Conservation (phyloP, 2,113 vertebrate species). For the Tamias sibiricus region DNA sequence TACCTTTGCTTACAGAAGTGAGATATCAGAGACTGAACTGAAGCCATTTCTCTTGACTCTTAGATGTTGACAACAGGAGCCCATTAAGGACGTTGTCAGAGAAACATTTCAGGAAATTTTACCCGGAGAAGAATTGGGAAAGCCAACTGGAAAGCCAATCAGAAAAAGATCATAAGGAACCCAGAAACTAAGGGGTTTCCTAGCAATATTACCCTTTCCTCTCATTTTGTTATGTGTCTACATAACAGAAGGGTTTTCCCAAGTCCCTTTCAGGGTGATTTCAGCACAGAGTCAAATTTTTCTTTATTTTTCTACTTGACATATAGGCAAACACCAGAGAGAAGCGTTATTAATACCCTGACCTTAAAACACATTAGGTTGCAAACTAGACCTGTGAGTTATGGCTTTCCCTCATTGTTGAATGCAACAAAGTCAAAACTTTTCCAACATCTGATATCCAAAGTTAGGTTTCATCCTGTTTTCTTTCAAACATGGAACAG, state of each 20-base stretch:
- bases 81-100: neutral
- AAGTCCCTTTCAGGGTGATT: neutral
- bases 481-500: slow-evolving; percentile 44
- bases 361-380: neutral
- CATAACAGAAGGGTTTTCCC: neutral
- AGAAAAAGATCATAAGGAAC: neutral
- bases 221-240: neutral
- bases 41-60: neutral
- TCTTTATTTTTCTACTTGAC: slow-evolving; percentile 10
- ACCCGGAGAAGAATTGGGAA: neutral
- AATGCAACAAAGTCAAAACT: neutral
- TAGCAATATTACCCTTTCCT: neutral
- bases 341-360: neutral
- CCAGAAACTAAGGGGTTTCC: neutral
- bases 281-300: neutral
- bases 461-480: neutral
- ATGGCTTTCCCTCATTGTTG: neutral
- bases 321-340: neutral
- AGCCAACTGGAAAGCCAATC: too few relatives aligned
- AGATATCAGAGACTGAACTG: neutral
- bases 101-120: neutral
- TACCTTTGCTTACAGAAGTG: neutral
- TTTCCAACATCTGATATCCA: neutral
- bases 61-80: neutral
- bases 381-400: neutral